Conservation (phyloP, 2,888 invertebrate species). For the Dicranocentrus wangi region DNA sequence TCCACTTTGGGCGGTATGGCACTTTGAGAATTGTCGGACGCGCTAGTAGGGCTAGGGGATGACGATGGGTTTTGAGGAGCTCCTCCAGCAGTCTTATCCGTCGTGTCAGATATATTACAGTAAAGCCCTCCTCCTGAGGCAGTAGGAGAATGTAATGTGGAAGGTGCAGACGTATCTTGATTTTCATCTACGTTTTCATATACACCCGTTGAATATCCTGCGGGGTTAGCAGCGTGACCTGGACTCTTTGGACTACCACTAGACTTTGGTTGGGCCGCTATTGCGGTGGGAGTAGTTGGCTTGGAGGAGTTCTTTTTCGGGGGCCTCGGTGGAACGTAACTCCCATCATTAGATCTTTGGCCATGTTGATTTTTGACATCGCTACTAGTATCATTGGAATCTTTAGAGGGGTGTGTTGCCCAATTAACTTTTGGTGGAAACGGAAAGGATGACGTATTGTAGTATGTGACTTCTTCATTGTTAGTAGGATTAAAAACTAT, state of each 20-base stretch:
- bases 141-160: constrained; percentile 71
- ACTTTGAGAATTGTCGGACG: constrained; percentile 37
- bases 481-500: constrained; percentile 67
- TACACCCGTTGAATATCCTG: constrained; percentile 42
- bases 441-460: constrained; percentile 69
- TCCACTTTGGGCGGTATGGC: constrained; percentile 71
- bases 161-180: constrained; percentile 69
- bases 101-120: constrained; percentile 62
- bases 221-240: constrained; percentile 7
- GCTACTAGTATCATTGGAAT: constrained; percentile 25
- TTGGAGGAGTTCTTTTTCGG: constrained; percentile 69
- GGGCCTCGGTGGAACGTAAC: constrained; percentile 70
- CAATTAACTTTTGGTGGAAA: constrained; percentile 73
- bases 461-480: constrained; percentile 68
- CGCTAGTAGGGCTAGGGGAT: constrained; percentile 42
- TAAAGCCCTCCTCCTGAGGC: constrained; percentile 69
- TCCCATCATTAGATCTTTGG: constrained; percentile 27
- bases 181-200: constrained; percentile 70
- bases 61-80: constrained; percentile 48
- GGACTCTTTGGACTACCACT: constrained; percentile 38
- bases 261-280: constrained; percentile 28
- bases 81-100: constrained; percentile 52
- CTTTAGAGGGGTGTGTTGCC: constrained; percentile 70
- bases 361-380: constrained; percentile 21
- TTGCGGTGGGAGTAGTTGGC: constrained; percentile 51